Evolutionary conservation across 2,113 vertebrate genomes (phyloP), one percentile per base, ranked within the genome.

Genomic region (Pelecanus crispus): DNA sequence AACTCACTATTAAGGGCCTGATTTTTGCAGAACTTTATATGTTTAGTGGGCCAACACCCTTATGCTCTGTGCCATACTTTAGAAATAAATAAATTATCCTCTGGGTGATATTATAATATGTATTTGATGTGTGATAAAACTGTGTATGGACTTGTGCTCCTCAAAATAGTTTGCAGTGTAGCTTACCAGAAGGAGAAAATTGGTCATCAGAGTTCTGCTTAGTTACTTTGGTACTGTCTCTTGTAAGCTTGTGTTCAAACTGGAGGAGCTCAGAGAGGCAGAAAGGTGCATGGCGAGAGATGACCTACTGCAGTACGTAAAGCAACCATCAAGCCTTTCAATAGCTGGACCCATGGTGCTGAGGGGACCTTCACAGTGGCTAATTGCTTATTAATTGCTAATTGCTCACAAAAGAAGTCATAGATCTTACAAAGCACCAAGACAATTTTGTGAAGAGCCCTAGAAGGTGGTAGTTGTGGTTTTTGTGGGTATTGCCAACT

Each of bases 331-430:
- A 16, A 38, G 7, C 34, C 80, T 61, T 62, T 55, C 38, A 40
- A 2, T 5, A 79, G 21, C 66, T 79, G 80, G 29, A 16, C 25
- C 40, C 0, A 0, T 50, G 70, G 25, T 18, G 13, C 25, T 56
- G 40, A 61, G 42, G 47, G 31, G 26, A 86, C 25, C 17, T 66
- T 86, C 4, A 2, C 12, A 8, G 34, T 62, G 7, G 6, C 24
- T 58, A 2, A 89, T 67, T 62, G n/a, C n/a, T n/a, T n/a, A n/a
- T n/a, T n/a, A n/a, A n/a, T n/a, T n/a, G n/a, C n/a, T n/a, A n/a
- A n/a, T n/a, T 74, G 13, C 40, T 62, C 10, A 11, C 11, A 2
- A 32, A 56, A 59, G 70, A 62, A 83, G 24, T 34, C 2, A 6
- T 11, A 63, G 42, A 45, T 49, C 42, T 67, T 65, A 34, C 24